Conservation (phyloP, 2,888 invertebrate genomes). For the Drosophila meridionalis region DNA sequence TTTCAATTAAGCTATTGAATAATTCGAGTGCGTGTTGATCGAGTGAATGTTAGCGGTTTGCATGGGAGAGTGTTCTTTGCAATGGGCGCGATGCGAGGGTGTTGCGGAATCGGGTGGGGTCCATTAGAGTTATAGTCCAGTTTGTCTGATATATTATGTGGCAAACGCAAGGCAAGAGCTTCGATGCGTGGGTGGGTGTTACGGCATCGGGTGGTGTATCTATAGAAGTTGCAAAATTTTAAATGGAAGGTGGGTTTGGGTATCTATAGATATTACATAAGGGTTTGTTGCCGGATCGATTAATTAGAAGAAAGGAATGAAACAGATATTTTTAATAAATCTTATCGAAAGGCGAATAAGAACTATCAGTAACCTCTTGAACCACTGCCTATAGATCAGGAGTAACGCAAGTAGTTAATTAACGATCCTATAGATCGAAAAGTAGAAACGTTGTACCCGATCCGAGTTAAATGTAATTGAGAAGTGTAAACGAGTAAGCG, state of each 20-base stretch:
- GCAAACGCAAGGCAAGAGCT: neutral
- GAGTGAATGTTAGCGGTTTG: constrained; percentile 64
- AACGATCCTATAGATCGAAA: neutral
- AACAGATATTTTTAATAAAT: neutral
- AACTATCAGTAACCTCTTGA: no score
- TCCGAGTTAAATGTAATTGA: neutral
- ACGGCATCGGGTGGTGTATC: neutral
- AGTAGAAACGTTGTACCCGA: neutral
- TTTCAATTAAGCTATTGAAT: constrained; percentile 82
- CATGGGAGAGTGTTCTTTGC: constrained; percentile 36
- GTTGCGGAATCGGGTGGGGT: constrained; percentile 8
- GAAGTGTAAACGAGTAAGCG: neutral
- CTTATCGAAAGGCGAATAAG: neutral
- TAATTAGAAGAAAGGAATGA: neutral
- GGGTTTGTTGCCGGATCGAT: no score
- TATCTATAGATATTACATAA: neutral
- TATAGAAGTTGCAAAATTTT: neutral
- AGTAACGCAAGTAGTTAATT: no score
- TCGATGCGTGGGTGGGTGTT: neutral
- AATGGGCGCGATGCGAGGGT: constrained; percentile 1
- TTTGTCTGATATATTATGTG: neutral
- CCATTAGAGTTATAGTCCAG: constrained; percentile 6
- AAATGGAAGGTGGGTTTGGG: neutral
- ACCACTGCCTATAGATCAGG: no score
- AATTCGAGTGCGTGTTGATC: constrained; percentile 66